Percentiles rank a stretch among this genome's conserved stretches.
These are phyloP conservation scores for Heterotis niloticus DNA, from an alignment of 2,113 vertebrate species.

Conservation along the genomic window DNA sequence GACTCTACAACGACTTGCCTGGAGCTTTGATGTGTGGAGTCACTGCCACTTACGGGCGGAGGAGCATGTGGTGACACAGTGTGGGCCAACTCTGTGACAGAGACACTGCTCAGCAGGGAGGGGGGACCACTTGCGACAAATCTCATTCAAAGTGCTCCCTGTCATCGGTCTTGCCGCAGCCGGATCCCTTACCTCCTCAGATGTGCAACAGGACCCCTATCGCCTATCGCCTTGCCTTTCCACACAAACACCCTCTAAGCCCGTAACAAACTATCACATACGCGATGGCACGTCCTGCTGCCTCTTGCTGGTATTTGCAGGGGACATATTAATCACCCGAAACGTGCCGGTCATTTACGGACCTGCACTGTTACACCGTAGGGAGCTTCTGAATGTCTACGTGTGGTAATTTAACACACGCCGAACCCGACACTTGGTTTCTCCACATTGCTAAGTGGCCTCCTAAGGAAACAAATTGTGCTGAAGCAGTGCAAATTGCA, in stretches of 20 bases:
- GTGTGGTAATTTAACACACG: neutral
- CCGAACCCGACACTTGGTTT: neutral
- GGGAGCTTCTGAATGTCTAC: neutral
- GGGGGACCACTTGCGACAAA: slow-evolving; percentile 14
- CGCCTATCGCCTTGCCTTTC: slow-evolving; percentile 19
- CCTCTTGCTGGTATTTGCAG: neutral
- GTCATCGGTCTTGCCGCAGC: slow-evolving; percentile 8
- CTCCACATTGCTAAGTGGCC: neutral
- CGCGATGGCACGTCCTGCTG: neutral
- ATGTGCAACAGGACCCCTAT: neutral
- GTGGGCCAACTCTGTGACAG: neutral
- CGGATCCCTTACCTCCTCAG: slow-evolving; percentile 23
- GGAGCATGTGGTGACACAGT: neutral
- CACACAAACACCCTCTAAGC: slow-evolving; percentile 28
- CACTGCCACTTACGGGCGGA: slow-evolving; percentile 19
- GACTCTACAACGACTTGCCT: slow-evolving; percentile 26
- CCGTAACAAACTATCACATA: slow-evolving; percentile 22
- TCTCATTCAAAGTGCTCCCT: slow-evolving; percentile 15
- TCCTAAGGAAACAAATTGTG: neutral
- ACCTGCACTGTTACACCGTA: neutral
- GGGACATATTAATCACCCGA: neutral
- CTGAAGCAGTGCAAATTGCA: neutral
- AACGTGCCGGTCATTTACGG: neutral
- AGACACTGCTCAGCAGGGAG: neutral
- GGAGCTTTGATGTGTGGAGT: slow-evolving; percentile 25